phyloP scores from a whole-genome alignment of 2,888 invertebrate genomes.

The Ptilodon capucinus region DNA sequence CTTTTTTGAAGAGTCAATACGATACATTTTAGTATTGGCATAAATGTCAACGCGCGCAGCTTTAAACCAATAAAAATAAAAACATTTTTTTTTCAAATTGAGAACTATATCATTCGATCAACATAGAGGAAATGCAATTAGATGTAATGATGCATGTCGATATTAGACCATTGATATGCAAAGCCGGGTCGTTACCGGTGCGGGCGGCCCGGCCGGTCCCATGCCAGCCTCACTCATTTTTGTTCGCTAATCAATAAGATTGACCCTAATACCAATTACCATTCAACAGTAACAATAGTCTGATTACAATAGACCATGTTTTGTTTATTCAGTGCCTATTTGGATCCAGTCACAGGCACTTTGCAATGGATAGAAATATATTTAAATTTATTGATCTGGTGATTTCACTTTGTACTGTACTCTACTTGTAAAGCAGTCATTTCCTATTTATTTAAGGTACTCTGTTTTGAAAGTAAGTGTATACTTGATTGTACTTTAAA shows the following conservation, averaged over 20 bases:
- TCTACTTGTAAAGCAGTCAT: too few species aligned
- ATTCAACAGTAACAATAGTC: constrained; percentile 61
- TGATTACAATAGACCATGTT: constrained; percentile 53
- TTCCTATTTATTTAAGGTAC: too few species aligned
- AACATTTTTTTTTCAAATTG: constrained; percentile 3
- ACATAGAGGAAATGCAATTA: constrained; percentile 76
- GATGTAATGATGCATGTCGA: constrained; percentile 79
- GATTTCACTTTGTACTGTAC: too few species aligned
- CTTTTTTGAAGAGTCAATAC: too few species aligned
- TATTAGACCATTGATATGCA: constrained; percentile 80
- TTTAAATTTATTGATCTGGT: background rate
- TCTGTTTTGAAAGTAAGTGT: background rate
- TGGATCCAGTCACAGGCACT: constrained; percentile 13
- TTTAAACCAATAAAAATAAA: constrained; percentile 30
- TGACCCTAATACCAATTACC: constrained; percentile 69
- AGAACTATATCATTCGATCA: constrained; percentile 40
- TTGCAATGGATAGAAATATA: background rate
- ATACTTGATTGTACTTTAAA: too few species aligned
- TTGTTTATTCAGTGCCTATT: constrained; percentile 44
- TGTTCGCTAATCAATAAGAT: constrained; percentile 73
- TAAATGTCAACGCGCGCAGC: too few species aligned
- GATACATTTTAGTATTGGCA: too few species aligned
- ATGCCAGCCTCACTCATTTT: constrained; percentile 68
- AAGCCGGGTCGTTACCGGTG: constrained; percentile 66
- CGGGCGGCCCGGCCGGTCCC: constrained; percentile 67